Percentiles rank a stretch among this genome's conserved stretches.
Evolutionary conservation across 2,888 invertebrate species (phyloP).

Genomic region (Choreutis nemorana): DNA sequence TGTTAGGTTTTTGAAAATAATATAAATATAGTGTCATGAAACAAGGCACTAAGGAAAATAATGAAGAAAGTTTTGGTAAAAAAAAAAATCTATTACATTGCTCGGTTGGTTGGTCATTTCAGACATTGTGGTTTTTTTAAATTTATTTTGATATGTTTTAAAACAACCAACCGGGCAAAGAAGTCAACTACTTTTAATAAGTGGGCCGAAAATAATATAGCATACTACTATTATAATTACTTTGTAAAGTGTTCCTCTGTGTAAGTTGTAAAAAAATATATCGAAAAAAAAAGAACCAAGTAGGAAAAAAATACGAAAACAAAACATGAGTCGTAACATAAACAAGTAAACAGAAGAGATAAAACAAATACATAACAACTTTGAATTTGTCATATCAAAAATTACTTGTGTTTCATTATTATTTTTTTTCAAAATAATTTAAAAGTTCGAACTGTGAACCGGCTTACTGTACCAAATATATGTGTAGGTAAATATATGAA

Average conservation of each 20-base stretch:
- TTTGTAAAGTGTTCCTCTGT: constrained; percentile 66
- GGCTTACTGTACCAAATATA: constrained; percentile 40
- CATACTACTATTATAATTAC: constrained; percentile 41
- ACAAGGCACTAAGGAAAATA: constrained; percentile 36
- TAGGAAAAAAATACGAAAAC: constrained; percentile 48
- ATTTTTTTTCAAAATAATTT: constrained; percentile 14
- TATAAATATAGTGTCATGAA: constrained; percentile 36
- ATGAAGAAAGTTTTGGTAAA: constrained; percentile 31
- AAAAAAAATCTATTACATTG: constrained; percentile 40
- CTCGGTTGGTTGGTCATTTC: constrained; percentile 41
- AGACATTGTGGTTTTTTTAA: constrained; percentile 5
- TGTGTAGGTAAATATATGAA: constrained; percentile 36
- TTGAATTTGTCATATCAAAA: constrained; percentile 29
- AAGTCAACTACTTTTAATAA: constrained; percentile 40
- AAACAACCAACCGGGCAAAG: constrained; percentile 52
- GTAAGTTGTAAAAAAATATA: constrained; percentile 50
- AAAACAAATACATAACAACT: constrained; percentile 25
- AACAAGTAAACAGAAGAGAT: constrained; percentile 5
- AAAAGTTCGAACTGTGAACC: constrained; percentile 25
- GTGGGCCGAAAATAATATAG: constrained; percentile 57
- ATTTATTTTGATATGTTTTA: constrained; percentile 6
- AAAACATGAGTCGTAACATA: constrained; percentile 5
- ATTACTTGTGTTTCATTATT: constrained; percentile 30
- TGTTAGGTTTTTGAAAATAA: constrained; percentile 8
- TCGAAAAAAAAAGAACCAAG: constrained; percentile 20